Percentiles rank a stretch among this genome's conserved stretches.
phyloP scores from a whole-genome alignment of 2,888 invertebrate genomes.

The Toxonevra muliebris region DNA sequence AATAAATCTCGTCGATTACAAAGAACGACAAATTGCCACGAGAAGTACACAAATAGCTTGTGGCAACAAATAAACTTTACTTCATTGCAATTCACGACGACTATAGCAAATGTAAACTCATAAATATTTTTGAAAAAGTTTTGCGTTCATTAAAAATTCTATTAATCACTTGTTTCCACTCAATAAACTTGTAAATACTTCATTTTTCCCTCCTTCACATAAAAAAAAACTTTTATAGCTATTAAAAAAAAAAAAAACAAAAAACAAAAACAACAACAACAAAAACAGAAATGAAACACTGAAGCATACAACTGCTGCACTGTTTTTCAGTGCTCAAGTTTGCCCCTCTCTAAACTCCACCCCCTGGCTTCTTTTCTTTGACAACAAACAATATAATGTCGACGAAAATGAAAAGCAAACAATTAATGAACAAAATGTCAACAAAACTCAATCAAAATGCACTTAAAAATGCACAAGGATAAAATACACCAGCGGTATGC shows the following conservation, averaged over 20 bases:
- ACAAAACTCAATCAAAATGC: constrained; percentile 40
- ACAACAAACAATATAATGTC: constrained; percentile 25
- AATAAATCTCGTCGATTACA: too few relatives aligned
- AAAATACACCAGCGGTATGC: too few relatives aligned
- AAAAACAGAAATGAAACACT: too few relatives aligned
- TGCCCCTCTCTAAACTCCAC: not conserved
- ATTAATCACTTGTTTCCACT: constrained; percentile 38
- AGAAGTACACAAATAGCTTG: too few relatives aligned
- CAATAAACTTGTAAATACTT: constrained; percentile 32
- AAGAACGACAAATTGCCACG: too few relatives aligned
- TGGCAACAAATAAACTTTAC: not conserved
- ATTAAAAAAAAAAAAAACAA: too few relatives aligned
- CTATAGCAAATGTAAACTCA: not conserved
- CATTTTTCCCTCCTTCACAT: not conserved
- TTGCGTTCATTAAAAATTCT: constrained; percentile 39
- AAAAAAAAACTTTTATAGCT: constrained; percentile 4
- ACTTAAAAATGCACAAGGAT: constrained; percentile 41
- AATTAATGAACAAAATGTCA: constrained; percentile 38
- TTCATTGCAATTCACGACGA: not conserved
- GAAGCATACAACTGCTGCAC: too few relatives aligned
- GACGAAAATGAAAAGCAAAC: constrained; percentile 42
- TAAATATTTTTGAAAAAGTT: constrained; percentile 18
- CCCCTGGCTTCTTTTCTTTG: not conserved
- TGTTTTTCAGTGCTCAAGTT: too few relatives aligned
- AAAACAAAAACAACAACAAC: not conserved